phyloP scores from a whole-genome alignment of 2,888 invertebrate species.

The Apamea sordens region DNA sequence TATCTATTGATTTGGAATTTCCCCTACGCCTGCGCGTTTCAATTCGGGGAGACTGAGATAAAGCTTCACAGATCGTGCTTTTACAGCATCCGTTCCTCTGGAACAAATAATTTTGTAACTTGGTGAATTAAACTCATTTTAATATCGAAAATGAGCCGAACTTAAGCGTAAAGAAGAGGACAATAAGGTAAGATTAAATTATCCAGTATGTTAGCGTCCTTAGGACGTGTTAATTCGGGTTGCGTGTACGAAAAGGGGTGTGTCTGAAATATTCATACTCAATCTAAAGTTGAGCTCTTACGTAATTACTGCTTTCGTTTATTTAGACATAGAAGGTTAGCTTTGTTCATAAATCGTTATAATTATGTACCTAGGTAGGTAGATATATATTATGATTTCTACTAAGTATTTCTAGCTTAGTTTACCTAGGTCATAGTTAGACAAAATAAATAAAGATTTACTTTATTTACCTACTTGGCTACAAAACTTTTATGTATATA shows the following conservation, averaged over 20 bases:
- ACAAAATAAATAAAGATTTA: not conserved
- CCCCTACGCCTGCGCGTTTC: conserved; percentile 83
- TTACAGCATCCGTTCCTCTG: conserved; percentile 80
- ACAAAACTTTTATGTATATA: not conserved
- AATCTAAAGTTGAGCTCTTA: conserved; percentile 75
- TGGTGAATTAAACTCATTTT: conserved; percentile 24
- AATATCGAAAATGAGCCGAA: conserved; percentile 44
- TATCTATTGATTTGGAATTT: conserved; percentile 36
- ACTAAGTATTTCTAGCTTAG: not conserved
- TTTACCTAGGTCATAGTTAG: not conserved
- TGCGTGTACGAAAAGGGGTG: conserved; percentile 59
- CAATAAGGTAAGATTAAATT: conserved; percentile 54
- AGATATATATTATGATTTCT: not conserved
- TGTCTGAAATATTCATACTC: conserved; percentile 73
- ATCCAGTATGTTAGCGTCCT: conserved; percentile 25
- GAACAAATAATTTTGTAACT: conserved; percentile 65
- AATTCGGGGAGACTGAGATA: conserved; percentile 76
- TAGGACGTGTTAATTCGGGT: conserved; percentile 13
- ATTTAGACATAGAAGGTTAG: conserved; percentile 30
- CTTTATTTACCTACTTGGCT: too few relatives aligned
- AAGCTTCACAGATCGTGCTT: conserved; percentile 75
- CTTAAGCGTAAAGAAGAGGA: conserved; percentile 7
- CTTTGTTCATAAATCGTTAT: conserved; percentile 12
- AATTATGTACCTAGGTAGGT: too few relatives aligned
- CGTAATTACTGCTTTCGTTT: conserved; percentile 57